Evolutionary conservation across 2,113 vertebrate species (phyloP).

Genomic region (Stegostoma tigrinum): DNA sequence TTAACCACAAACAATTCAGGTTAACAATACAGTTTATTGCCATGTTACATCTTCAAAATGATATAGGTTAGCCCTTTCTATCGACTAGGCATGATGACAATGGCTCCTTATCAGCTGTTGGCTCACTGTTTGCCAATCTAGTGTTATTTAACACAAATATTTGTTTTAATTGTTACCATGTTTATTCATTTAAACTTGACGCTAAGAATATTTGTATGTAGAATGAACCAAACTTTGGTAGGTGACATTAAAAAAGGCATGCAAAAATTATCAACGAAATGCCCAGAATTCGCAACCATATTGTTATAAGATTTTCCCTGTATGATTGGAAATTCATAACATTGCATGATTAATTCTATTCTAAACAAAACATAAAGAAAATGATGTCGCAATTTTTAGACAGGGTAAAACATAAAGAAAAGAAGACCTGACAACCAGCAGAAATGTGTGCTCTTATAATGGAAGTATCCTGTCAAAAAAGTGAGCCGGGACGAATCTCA

Average conservation of each 20-base stretch:
- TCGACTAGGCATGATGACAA: conserved; percentile 4
- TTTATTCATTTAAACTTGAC: neutral
- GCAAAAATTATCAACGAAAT: neutral
- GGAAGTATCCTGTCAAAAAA: neutral
- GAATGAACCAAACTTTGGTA: neutral
- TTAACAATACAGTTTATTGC: neutral
- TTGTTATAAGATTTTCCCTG: neutral
- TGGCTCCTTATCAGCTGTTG: neutral
- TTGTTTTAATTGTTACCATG: neutral
- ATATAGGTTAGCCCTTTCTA: neutral
- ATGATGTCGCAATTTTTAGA: neutral
- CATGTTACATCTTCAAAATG: neutral
- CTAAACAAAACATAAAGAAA: neutral
- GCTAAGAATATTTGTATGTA: no score
- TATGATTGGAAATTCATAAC: no score
- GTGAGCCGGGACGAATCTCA: neutral
- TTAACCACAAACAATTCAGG: neutral
- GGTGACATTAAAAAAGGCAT: neutral
- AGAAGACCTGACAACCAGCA: neutral
- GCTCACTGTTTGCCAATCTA: conserved; percentile 14
- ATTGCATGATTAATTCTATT: neutral
- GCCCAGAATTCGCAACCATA: neutral
- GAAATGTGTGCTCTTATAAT: neutral
- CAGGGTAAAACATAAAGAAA: neutral
- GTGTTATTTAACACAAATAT: neutral